phyloP scores from a whole-genome alignment of 2,888 invertebrate species.

The Sceliomorpha sp. region DNA sequence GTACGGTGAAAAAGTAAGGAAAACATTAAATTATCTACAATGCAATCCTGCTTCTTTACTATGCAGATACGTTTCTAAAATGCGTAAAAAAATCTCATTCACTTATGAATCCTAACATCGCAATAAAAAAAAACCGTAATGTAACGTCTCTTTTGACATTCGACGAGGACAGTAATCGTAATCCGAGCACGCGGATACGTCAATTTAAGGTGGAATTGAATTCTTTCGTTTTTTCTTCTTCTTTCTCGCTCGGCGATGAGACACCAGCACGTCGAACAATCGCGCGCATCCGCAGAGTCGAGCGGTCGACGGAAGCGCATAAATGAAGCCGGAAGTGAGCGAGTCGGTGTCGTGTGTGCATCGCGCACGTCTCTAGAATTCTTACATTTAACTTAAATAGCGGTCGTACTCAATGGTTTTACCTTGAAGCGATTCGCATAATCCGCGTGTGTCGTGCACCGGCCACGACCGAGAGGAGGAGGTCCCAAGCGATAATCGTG shows the following conservation, averaged over 20 bases:
- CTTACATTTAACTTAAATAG: conserved; percentile 41
- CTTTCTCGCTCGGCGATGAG: no score
- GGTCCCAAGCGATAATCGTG: no score
- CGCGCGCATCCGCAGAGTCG: conserved; percentile 55
- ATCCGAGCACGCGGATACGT: conserved; percentile 51
- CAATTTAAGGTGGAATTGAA: conserved; percentile 46
- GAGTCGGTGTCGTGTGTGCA: conserved; percentile 22
- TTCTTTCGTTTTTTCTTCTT: no score
- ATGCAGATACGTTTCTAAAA: no score
- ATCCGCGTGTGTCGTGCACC: conserved; percentile 11
- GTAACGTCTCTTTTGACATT: conserved; percentile 9
- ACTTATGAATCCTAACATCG: no score
- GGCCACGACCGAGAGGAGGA: no score
- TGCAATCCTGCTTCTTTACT: no score
- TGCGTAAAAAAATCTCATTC: no score
- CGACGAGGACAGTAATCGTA: conserved; percentile 36
- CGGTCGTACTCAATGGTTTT: conserved; percentile 19
- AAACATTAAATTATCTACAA: no score
- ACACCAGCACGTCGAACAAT: conserved; percentile 34
- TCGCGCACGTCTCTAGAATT: conserved; percentile 27
- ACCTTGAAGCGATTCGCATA: conserved; percentile 7
- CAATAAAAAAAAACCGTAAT: no score
- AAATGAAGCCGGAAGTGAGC: conserved; percentile 67
- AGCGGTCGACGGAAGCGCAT: conserved; percentile 65
- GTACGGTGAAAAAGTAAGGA: no score